A percentile compares a stretch with the other conserved stretches of the same genome.
phyloP scores from a whole-genome alignment of 2,113 vertebrate genomes.

The Neodontobutis hainanensis region DNA sequence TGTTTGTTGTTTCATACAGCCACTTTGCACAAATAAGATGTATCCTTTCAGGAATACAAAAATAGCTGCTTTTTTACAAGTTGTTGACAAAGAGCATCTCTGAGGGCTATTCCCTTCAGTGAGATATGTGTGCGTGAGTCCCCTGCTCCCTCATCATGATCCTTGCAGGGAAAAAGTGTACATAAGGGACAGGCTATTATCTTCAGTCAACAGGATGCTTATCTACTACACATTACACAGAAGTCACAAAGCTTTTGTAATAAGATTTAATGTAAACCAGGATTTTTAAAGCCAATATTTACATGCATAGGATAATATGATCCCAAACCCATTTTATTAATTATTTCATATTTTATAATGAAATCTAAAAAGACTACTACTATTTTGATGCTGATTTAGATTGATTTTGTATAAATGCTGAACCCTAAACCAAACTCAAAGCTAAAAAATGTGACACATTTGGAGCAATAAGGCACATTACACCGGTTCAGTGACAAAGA shows the following conservation, averaged over 20 bases:
- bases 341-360: too few species aligned
- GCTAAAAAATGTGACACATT: background rate
- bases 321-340: too few species aligned
- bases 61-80: conserved; percentile 69
- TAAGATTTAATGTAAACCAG: background rate
- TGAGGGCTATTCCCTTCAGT: conserved; percentile 59
- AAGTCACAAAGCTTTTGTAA: background rate
- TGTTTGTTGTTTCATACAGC: conserved; percentile 62
- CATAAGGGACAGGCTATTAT: conserved; percentile 51
- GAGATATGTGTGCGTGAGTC: conserved; percentile 24
- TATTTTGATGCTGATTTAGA: too few species aligned
- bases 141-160: conserved; percentile 29
- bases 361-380: too few species aligned
- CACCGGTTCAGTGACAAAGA: conserved; percentile 39
- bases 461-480: conserved; percentile 26
- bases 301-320: too few species aligned
- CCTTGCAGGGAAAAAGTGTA: conserved; percentile 36
- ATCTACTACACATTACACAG: conserved; percentile 13
- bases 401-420: background rate
- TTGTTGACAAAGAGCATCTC: conserved; percentile 73
- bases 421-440: conserved; percentile 1
- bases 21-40: conserved; percentile 63
- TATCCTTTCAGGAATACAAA: conserved; percentile 68
- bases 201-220: conserved; percentile 62
- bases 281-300: background rate